These are phyloP conservation scores for Columbina picui DNA, from an alignment of 2,113 vertebrate species.

Conservation along the genomic window DNA sequence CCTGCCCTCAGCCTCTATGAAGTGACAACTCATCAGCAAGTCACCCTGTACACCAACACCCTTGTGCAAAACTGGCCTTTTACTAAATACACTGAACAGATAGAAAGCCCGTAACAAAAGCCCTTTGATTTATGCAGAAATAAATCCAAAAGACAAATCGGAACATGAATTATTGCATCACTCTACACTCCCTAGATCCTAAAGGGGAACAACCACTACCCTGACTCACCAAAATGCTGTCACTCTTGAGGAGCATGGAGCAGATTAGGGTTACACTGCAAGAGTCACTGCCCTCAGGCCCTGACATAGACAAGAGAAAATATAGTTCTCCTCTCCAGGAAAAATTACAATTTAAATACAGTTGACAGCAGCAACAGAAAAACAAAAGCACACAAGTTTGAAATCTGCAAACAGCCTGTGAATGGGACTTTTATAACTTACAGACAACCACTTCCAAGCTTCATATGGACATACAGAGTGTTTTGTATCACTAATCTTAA, in stretches of 20 bases:
- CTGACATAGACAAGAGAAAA: neutral
- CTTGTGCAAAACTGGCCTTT: neutral
- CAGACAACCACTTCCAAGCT: neutral
- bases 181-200: neutral
- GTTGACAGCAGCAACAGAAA: neutral
- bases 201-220: neutral
- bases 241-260: neutral
- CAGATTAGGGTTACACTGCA: neutral
- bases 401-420: neutral
- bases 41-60: neutral
- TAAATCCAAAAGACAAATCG: neutral
- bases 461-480: fast-evolving
- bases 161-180: neutral
- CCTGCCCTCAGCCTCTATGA: neutral
- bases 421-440: neutral
- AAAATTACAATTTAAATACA: neutral
- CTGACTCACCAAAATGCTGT: neutral
- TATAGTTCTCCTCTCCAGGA: neutral
- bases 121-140: neutral
- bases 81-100: neutral
- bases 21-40: neutral
- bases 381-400: neutral
- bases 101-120: neutral
- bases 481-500: neutral
- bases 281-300: neutral